Base-by-base conservation (phyloP, 2,113 vertebrate genomes). In the Chrysemys picta region DNA sequence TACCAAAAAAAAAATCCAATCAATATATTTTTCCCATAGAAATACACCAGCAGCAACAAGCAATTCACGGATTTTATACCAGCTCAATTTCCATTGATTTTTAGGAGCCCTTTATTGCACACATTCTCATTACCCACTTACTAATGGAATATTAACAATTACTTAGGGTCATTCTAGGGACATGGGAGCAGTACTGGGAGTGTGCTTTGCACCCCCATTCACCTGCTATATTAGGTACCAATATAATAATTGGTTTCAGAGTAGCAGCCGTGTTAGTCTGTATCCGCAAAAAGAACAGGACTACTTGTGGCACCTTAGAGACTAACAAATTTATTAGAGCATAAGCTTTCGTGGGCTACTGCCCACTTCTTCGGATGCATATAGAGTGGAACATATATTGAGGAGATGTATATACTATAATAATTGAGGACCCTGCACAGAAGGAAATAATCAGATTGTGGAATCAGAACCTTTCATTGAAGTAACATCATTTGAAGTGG, bases 131-230 rank as follows among this genome's bases (percentile, higher is more conserved):
- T 93, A 96, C 76, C 93, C 21, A 78, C 89, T 92, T 94, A 79
- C 91, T 94, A 94, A 96, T 94, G 89, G 94, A 92, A 93, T 92
- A 95, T 96, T 92, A 95, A 91, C 92, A 95, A 85, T 97, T 96
- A 93, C 83, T 42, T 76, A 80, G 47, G 89, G 92, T 97, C 49
- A 1, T 29, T 94, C 29, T 29, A 95, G 95, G 95, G 97, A 94
- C 93, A 93, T 0, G 0, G 87, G 81, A 16, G 79, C 91, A 90
- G 47, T 21, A 92, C 24, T 78, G 25, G 65, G n/a, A 72, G n/a
- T 19, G 65, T n/a, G n/a, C 27, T 59, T 25, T 59, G 27, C 12
- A 59, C 7, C n/a, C 65, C n/a, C 65, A 72, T n/a, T 72, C 65
- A 72, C n/a, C 8, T 72, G n/a, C 19, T 72, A 35, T 38, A 72